These are phyloP conservation scores for Psettodes erumei DNA, from an alignment of 2,113 vertebrate genomes.

Conservation along the genomic window DNA sequence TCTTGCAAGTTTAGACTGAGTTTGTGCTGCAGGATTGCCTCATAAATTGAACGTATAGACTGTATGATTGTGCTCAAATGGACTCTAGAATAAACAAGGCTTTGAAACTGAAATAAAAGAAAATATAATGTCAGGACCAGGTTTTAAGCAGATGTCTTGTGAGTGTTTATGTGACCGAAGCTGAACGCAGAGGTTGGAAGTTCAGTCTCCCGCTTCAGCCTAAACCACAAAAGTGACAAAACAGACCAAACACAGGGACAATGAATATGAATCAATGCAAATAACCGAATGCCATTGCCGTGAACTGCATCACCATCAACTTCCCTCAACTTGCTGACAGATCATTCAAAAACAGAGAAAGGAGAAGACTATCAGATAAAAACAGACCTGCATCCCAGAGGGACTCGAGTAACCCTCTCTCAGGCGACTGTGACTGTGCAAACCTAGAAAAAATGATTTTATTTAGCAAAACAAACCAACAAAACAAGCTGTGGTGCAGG, in stretches of 20 bases:
- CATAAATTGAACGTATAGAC: constrained; percentile 24
- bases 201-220: constrained; percentile 36
- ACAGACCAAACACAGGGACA: constrained; percentile 29
- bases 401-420: neutral
- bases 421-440: constrained; percentile 10
- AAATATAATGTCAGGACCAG: constrained; percentile 54
- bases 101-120: constrained; percentile 53
- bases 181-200: constrained; percentile 53
- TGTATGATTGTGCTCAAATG: constrained; percentile 16
- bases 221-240: constrained; percentile 58
- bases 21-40: neutral
- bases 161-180: constrained; percentile 61
- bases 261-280: constrained; percentile 47
- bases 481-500: neutral
- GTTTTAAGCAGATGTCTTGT: constrained; percentile 63
- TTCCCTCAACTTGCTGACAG: constrained; percentile 25
- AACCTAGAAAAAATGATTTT: constrained; percentile 10
- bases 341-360: constrained; percentile 29
- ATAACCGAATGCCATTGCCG: neutral
- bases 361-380: constrained; percentile 36
- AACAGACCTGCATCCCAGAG: constrained; percentile 29
- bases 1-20: constrained; percentile 2
- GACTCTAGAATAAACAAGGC: constrained; percentile 47
- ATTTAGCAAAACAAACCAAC: constrained; percentile 6
- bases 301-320: constrained; percentile 4